Percentiles rank a stretch among this genome's conserved stretches.
Evolutionary conservation across 1,140 invertebrate genomes (phyloP).

Genomic region (Dreissena rostriformis): DNA sequence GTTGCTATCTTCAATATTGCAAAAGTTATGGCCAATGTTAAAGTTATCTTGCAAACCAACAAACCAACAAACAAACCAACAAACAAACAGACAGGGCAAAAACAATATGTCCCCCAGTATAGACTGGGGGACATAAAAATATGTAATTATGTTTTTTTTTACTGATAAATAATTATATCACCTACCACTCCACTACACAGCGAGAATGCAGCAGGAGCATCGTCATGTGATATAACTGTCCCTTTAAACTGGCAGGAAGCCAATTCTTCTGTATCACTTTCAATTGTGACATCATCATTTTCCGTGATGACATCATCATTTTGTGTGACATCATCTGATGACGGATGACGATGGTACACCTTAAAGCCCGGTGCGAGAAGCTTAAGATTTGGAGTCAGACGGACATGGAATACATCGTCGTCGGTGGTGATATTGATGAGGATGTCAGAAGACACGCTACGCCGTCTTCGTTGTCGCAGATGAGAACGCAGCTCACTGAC

Average conservation of each 20-base stretch:
- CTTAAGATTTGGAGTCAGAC: conserved; percentile 22
- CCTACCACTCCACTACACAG: conserved; percentile 47
- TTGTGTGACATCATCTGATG: neutral
- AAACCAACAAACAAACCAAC: no score
- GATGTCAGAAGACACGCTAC: conserved; percentile 35
- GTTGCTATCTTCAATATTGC: no score
- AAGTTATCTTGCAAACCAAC: no score
- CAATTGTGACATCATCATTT: conserved; percentile 34
- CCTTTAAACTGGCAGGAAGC: conserved; percentile 28
- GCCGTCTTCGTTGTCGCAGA: conserved; percentile 20
- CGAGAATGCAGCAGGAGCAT: conserved; percentile 39
- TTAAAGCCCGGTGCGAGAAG: conserved; percentile 44
- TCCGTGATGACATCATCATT: conserved; percentile 18
- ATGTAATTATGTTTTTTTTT: no score
- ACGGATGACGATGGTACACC: conserved; percentile 44
- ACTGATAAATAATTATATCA: neutral
- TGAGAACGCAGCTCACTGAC: neutral
- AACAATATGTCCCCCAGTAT: no score
- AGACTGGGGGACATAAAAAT: no score
- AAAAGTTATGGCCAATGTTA: no score
- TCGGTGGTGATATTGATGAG: conserved; percentile 48
- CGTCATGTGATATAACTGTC: conserved; percentile 34
- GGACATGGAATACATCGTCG: conserved; percentile 29
- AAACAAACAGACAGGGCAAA: no score
- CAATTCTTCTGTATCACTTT: conserved; percentile 12